phyloP scores from a whole-genome alignment of 2,797 vertebrate species.

The Siniperca scherzeri region DNA sequence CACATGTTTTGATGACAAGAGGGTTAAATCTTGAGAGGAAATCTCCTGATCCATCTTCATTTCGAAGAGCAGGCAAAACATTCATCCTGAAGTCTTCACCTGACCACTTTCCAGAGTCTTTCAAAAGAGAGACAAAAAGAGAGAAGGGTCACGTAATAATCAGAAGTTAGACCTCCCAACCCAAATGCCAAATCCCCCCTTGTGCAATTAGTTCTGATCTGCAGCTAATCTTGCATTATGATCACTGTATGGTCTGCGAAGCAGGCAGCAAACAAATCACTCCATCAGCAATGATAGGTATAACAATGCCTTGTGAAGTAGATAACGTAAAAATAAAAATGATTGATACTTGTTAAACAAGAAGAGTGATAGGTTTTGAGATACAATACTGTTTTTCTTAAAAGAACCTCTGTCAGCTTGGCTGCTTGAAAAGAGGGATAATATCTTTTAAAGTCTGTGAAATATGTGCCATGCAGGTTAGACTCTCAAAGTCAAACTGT shows the following conservation, averaged over 20 bases:
- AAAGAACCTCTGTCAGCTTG: no score
- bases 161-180: neutral
- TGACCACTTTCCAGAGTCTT: neutral
- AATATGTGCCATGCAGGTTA: neutral
- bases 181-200: neutral
- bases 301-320: neutral
- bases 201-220: neutral
- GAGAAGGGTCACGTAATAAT: neutral
- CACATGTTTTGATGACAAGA: neutral
- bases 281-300: neutral
- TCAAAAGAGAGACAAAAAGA: neutral
- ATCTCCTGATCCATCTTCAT: no score
- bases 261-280: neutral
- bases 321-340: neutral
- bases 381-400: neutral
- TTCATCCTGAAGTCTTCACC: neutral
- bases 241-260: neutral
- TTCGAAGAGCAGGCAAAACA: neutral
- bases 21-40: no score
- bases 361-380: neutral
- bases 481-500: conserved; percentile 12
- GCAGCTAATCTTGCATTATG: neutral
- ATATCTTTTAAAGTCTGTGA: neutral
- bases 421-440: neutral
- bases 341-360: neutral